phyloP scores from a whole-genome alignment of 2,888 invertebrate genomes.

The Cotesia congregata region DNA sequence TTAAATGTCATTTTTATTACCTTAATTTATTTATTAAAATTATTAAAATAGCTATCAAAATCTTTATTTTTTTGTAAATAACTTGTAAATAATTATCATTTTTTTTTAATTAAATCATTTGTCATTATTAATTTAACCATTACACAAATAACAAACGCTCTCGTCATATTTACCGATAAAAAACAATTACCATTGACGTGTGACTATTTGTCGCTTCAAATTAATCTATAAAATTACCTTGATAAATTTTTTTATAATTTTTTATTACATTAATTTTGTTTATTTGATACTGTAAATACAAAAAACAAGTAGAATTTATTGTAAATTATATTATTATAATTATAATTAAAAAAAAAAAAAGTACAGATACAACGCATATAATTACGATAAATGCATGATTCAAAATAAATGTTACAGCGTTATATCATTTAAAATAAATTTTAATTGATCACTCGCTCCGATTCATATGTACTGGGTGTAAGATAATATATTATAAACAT shows the following conservation, averaged over 20 bases:
- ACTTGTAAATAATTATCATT: no score
- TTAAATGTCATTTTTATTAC: no score
- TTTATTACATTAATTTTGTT: background rate
- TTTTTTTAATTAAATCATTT: constrained; percentile 18
- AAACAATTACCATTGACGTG: constrained; percentile 1
- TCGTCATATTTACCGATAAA: background rate
- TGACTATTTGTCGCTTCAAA: background rate
- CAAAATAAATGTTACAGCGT: background rate
- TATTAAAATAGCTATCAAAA: no score
- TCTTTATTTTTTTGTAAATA: no score
- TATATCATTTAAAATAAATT: background rate
- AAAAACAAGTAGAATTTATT: background rate
- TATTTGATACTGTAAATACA: background rate
- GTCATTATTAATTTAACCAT: constrained; percentile 24
- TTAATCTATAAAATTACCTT: background rate
- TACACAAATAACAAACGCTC: background rate
- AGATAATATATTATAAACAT: constrained; percentile 4
- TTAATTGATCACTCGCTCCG: background rate
- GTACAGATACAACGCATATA: background rate
- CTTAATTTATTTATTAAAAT: no score
- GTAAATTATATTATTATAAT: no score
- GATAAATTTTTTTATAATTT: background rate
- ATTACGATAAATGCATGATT: constrained; percentile 19
- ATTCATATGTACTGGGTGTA: background rate
- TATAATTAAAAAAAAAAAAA: constrained; percentile 3